A percentile compares a stretch with the other conserved stretches of the same genome.
Conservation (phyloP, 1,140 invertebrate genomes). For the Armadillidium nasatum region DNA sequence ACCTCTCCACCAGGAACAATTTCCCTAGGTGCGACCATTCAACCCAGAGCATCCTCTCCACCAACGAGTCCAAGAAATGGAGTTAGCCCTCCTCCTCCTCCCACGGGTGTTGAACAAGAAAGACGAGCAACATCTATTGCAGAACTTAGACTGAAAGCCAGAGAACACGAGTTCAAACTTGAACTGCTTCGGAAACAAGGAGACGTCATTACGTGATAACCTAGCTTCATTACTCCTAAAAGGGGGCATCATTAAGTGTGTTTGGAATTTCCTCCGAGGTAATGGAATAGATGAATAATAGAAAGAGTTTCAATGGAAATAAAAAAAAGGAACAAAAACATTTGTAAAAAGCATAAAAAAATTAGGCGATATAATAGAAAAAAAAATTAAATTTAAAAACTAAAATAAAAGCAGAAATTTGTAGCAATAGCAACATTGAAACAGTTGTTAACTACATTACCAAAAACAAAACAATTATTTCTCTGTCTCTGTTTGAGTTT, state of each 20-base stretch:
- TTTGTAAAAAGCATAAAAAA: neutral
- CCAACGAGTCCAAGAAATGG: neutral
- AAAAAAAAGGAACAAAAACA: neutral
- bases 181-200: neutral
- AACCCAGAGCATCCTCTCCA: conserved; percentile 1
- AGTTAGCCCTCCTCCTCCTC: conserved; percentile 16
- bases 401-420: too few relatives aligned
- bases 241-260: too few relatives aligned
- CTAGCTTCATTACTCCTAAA: too few relatives aligned
- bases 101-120: conserved; percentile 37
- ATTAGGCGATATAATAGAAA: neutral
- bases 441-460: too few relatives aligned
- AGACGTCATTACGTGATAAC: neutral
- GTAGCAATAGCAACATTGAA: too few relatives aligned
- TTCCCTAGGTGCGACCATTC: conserved; percentile 24
- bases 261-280: neutral
- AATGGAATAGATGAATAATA: neutral
- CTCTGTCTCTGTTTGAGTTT: too few relatives aligned
- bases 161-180: conserved; percentile 69
- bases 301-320: neutral
- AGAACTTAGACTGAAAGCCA: conserved; percentile 72
- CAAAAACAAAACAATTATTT: too few relatives aligned
- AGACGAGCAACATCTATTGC: conserved; percentile 43
- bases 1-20: conserved; percentile 26
- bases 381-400: too few relatives aligned